Evolutionary conservation across 1,140 invertebrate genomes (phyloP), one percentile per base, ranked within the genome.

Genomic region (Eueides isabella): DNA sequence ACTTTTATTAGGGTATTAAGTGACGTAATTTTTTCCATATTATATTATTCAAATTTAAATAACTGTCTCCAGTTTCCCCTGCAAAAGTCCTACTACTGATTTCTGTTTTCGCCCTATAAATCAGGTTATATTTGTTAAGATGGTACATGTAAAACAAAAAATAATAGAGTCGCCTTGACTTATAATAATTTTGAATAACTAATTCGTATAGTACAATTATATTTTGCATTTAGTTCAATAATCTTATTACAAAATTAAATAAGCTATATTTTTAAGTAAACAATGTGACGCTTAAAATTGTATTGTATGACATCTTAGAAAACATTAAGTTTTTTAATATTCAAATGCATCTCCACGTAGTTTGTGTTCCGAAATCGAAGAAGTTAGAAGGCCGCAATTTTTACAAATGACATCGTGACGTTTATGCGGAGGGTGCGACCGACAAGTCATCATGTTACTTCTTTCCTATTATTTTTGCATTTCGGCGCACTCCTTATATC

Each of bases 41-140:
- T 91, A 94, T 94, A 92, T 93, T 93, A 94, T 94, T 94, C 92
- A 94, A 94, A 94, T 94, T 94, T 94, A 94, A 94, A 93, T 94
- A 94, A 94, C 90, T 93, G 91, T 93, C 93, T 94, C 85, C 89
- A 86, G 85, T 90, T 92, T 89, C 89, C 90, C 88, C 85, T 80
- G 84, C 81, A 80, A 77, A 38, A 90, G 88, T 85, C 92, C 87
- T 87, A 87, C 85, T 87, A 80, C 83, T 85, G 81, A 91, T 87
- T 92, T 85, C 90, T 90, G 88, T 91, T 86, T 80, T 87, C 89
- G 84, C 92, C 87, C 86, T 80, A 77, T 85, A 80, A 86, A 87
- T 92, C 86, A 88, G 80, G 79, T 89, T 92, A 86, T 86, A 91
- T 77, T 88, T 86, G 82, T 83, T 86, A 86, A 81, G 88, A 86